A percentile compares a stretch with the other conserved stretches of the same genome.
Evolutionary conservation across 2,113 vertebrate genomes (phyloP).

Genomic region (Indicator indicator): DNA sequence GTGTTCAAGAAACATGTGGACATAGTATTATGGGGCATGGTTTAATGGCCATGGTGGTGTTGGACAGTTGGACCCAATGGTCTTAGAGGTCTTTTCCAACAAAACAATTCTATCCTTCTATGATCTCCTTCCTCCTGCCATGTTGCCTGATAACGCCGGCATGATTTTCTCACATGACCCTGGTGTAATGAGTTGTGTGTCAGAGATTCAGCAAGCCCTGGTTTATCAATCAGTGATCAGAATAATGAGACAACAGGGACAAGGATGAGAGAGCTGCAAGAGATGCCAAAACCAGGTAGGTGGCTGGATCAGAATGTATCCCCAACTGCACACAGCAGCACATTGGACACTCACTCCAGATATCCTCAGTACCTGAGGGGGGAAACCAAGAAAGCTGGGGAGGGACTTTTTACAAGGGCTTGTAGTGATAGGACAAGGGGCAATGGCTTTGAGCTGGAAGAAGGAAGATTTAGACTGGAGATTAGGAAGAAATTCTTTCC

Average conservation of each 20-base stretch:
- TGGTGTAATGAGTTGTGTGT: not conserved
- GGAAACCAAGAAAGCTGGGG: no score
- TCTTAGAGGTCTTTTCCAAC: no score
- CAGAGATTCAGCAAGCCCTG: not conserved
- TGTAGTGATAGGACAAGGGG: no score
- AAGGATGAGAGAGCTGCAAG: not conserved
- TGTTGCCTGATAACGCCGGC: fast-evolving
- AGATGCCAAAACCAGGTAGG: fast-evolving
- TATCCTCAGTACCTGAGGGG: not conserved
- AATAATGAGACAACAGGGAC: not conserved
- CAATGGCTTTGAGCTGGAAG: no score
- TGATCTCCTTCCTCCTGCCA: not conserved
- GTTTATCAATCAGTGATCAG: not conserved
- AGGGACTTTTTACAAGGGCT: no score
- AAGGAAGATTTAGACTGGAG: no score
- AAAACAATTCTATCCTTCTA: no score
- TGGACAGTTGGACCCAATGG: no score
- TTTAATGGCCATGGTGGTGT: no score
- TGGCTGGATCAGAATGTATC: not conserved
- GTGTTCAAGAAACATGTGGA: no score
- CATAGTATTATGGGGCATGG: no score
- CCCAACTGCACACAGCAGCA: fast-evolving
- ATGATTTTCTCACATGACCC: not conserved
- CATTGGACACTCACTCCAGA: not conserved
- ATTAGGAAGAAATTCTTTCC: no score